Percentiles rank a stretch among this genome's conserved stretches.
Conservation (phyloP, 2,797 vertebrate genomes). For the Garrulus glandarius region DNA sequence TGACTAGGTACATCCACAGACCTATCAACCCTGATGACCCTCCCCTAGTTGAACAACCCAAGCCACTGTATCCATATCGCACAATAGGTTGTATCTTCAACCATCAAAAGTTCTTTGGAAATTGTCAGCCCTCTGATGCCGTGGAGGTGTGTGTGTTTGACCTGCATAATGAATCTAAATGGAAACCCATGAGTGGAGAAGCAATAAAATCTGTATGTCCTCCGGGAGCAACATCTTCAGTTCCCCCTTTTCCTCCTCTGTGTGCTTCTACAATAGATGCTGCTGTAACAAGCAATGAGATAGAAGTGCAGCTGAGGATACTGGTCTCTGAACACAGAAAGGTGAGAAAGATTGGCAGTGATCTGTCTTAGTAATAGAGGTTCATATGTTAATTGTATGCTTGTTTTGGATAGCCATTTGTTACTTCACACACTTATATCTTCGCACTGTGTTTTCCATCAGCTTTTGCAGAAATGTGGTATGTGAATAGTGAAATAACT, state of each 20-base stretch:
- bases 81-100: slow-evolving; percentile 95
- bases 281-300: slow-evolving; percentile 85
- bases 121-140: slow-evolving; percentile 90
- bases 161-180: slow-evolving; percentile 85
- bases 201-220: slow-evolving; percentile 91
- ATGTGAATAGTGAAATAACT: background rate
- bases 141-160: slow-evolving; percentile 93
- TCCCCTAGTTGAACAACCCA: slow-evolving; percentile 83
- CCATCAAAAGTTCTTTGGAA: slow-evolving; percentile 89
- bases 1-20: slow-evolving; percentile 86
- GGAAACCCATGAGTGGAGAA: slow-evolving; percentile 96
- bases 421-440: background rate
- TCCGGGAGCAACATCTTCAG: slow-evolving; percentile 81
- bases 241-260: slow-evolving; percentile 86
- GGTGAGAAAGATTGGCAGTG: slow-evolving; percentile 73
- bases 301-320: slow-evolving; percentile 90
- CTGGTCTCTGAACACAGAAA: slow-evolving; percentile 91
- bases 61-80: slow-evolving; percentile 85
- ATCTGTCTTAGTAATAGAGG: background rate
- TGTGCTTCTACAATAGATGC: slow-evolving; percentile 83
- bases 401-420: background rate
- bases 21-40: slow-evolving; percentile 85
- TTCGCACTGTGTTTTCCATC: background rate
- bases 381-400: background rate
- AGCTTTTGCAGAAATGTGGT: background rate